phyloP scores from a whole-genome alignment of 2,113 vertebrate species.

The Leptosomus discolor region DNA sequence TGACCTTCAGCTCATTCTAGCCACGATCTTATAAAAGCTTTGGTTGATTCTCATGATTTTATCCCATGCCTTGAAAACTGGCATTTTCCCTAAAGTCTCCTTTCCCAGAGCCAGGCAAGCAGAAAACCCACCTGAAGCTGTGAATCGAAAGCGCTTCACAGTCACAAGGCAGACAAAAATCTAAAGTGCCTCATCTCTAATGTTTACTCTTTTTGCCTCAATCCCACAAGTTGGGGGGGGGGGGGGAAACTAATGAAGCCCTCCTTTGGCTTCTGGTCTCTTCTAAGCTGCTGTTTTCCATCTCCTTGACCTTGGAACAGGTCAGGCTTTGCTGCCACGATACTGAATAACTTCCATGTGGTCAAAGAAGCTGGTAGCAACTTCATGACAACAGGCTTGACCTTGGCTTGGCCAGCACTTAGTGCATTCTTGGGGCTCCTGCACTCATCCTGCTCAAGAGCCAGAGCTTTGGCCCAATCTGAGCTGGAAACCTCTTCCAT shows the following conservation, averaged over 20 bases:
- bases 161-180: not conserved
- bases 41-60: not conserved
- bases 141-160: not conserved
- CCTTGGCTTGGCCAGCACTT: not conserved
- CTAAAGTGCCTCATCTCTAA: not conserved
- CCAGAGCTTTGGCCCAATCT: not conserved
- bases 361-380: not conserved
- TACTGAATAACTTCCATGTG: not conserved
- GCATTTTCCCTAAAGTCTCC: not conserved
- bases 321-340: not conserved
- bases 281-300: not conserved
- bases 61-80: not conserved
- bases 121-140: not conserved
- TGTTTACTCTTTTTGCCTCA: not conserved
- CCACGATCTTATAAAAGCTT: not conserved
- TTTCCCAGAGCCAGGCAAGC: not conserved
- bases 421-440: not conserved
- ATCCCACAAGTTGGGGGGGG: not conserved
- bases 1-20: not conserved
- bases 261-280: not conserved
- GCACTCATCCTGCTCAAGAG: accelerated
- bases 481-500: not conserved
- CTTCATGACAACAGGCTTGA: not conserved
- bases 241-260: not conserved
- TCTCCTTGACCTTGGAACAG: not conserved